Evolutionary conservation across 2,888 invertebrate genomes (phyloP).

Genomic region (Diarsia dahlii): DNA sequence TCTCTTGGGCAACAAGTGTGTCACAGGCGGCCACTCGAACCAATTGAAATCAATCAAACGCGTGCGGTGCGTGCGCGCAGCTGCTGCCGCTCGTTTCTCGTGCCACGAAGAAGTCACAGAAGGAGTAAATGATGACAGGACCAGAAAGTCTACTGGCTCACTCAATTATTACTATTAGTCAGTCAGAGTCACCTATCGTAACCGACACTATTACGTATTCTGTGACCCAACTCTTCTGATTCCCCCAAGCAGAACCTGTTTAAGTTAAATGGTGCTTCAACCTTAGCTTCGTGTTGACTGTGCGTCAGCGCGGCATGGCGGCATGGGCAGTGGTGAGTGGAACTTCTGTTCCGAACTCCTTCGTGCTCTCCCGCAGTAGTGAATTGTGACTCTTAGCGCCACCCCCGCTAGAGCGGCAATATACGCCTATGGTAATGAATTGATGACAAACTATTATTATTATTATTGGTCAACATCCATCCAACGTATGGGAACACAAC

Average conservation of each 20-base stretch:
- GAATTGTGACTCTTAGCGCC: neutral
- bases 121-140: neutral
- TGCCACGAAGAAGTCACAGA: no score
- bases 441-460: neutral
- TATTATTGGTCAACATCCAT: neutral
- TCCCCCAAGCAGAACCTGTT: neutral
- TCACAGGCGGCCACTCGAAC: slow-evolving; percentile 19
- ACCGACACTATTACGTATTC: neutral
- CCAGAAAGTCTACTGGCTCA: neutral
- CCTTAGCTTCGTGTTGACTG: neutral
- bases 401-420: neutral
- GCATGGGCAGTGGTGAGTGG: neutral
- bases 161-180: neutral
- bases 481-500: neutral
- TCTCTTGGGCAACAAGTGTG: slow-evolving; percentile 20
- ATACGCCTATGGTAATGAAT: neutral
- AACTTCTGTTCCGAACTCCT: neutral
- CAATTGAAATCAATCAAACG: slow-evolving; percentile 58
- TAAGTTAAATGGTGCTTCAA: neutral
- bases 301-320: neutral
- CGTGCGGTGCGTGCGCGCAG: slow-evolving; percentile 14
- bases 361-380: neutral
- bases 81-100: slow-evolving; percentile 11
- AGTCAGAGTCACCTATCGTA: neutral
- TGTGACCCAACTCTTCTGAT: neutral